These are phyloP conservation scores for Amphipyra berbera DNA, from an alignment of 2,888 invertebrate genomes.

Conservation along the genomic window DNA sequence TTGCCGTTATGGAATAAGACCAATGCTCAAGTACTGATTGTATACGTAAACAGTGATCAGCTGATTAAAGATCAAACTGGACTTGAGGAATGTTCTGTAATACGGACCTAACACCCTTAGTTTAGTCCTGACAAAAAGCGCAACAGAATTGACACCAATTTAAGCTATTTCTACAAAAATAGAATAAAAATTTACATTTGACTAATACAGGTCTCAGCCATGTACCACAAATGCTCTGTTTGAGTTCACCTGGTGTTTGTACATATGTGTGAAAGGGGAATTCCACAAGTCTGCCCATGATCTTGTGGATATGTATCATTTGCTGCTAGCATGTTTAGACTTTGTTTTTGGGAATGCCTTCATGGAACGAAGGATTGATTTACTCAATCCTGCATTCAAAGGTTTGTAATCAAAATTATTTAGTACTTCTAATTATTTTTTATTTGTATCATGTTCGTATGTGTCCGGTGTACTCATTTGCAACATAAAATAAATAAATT, in stretches of 20 bases:
- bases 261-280: conserved; percentile 96
- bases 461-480: too few relatives aligned
- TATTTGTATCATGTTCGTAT: too few relatives aligned
- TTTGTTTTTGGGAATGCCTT: conserved; percentile 96
- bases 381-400: conserved; percentile 95
- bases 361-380: conserved; percentile 93
- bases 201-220: conserved; percentile 90
- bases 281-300: conserved; percentile 97
- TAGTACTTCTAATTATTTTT: not conserved
- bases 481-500: too few relatives aligned
- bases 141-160: too few relatives aligned
- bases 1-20: too few relatives aligned
- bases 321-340: conserved; percentile 97
- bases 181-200: not conserved
- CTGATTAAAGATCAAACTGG: too few relatives aligned
- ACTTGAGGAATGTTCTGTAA: too few relatives aligned
- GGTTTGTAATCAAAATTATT: conserved; percentile 75
- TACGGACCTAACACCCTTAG: too few relatives aligned
- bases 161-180: too few relatives aligned
- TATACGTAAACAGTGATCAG: too few relatives aligned
- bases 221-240: conserved; percentile 96
- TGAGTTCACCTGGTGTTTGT: conserved; percentile 98
- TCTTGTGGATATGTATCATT: conserved; percentile 97
- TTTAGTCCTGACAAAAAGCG: too few relatives aligned
- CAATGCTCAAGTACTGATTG: too few relatives aligned